Evolutionary conservation across 1,140 invertebrate species (phyloP), one percentile per base, ranked within the genome.

Genomic region (Chironomus striatipennis): DNA sequence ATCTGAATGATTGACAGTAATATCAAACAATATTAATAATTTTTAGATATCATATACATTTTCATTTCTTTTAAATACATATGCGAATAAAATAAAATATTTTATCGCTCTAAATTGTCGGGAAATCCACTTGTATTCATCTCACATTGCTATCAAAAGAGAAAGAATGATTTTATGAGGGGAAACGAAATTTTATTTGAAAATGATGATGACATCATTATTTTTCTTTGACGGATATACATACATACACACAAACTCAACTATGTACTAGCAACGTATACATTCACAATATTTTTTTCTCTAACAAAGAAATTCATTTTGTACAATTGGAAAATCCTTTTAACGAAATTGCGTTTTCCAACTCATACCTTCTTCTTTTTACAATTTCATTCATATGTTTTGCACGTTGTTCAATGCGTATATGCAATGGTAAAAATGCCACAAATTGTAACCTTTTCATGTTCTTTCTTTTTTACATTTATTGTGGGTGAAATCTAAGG

Each of bases 281-380:
- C 24, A 34, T 34, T 34, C 24, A 34, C 24, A 34, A 2, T 2
- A 34, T 5, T 34, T 34, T 34, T 34, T 34, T 34, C 24, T 2
- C 24, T 34, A 34, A 57, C 12, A 12, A 57, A 57, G 12, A 57
- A 57, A 57, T n/a, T 57, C 65, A 70, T 70, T 70, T 70, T 70
- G 7, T 17, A 70, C 65, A 70, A 70, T 70, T 70, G 65, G 17
- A 70, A 70, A 70, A 70, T 70, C 65, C 65, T 70, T 70, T 70
- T 70, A 70, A 70, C 17, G 65, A 70, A 70, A 70, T 70, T 70
- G 65, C 17, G 65, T 70, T 70, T 70, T 70, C 18, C 18, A n/a
- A 57, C 47, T 57, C 47, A 57, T 57, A n/a, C n/a, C 8, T 47
- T 17, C 65, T n/a, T 57, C 7, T 20, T 18, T 21, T 9, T 70